phyloP scores from a whole-genome alignment of 2,113 vertebrate species.

The Merops nubicus region DNA sequence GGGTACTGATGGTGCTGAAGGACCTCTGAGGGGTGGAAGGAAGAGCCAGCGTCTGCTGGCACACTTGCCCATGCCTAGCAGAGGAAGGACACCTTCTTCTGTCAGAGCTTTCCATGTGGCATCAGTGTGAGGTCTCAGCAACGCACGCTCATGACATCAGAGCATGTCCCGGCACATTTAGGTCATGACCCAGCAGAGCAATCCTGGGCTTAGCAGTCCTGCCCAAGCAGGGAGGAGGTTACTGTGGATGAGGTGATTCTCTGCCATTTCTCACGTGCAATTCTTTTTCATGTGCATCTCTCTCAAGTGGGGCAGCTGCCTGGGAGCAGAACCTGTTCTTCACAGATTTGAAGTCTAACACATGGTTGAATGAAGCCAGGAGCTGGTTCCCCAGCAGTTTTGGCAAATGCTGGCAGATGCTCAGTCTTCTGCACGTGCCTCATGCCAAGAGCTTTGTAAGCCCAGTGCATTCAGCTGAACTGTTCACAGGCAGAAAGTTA shows the following conservation, averaged over 20 bases:
- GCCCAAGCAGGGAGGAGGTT: not conserved
- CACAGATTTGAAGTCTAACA: not conserved
- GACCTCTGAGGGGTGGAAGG: not conserved
- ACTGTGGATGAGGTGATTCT: not conserved
- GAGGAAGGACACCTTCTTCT: not conserved
- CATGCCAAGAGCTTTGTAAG: not conserved
- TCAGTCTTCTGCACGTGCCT: not conserved
- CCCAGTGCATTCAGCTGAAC: rapidly evolving
- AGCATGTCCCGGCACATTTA: not conserved
- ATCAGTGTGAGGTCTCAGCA: not conserved
- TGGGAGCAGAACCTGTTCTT: not conserved
- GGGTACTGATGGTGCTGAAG: not conserved
- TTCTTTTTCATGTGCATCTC: not conserved
- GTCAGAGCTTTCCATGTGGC: not conserved
- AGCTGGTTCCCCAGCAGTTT: not conserved
- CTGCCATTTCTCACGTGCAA: not conserved
- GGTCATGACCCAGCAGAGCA: not conserved
- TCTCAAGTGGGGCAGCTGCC: not conserved
- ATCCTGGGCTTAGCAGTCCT: not conserved
- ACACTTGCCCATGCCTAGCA: not conserved
- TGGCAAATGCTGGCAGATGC: not conserved
- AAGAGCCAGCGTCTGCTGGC: not conserved
- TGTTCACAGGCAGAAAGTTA: not conserved
- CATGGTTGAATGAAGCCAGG: not conserved
- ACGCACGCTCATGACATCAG: not conserved